These are phyloP conservation scores for Nycticryphes semicollaris DNA, from an alignment of 2,113 vertebrate species.

Conservation along the genomic window DNA sequence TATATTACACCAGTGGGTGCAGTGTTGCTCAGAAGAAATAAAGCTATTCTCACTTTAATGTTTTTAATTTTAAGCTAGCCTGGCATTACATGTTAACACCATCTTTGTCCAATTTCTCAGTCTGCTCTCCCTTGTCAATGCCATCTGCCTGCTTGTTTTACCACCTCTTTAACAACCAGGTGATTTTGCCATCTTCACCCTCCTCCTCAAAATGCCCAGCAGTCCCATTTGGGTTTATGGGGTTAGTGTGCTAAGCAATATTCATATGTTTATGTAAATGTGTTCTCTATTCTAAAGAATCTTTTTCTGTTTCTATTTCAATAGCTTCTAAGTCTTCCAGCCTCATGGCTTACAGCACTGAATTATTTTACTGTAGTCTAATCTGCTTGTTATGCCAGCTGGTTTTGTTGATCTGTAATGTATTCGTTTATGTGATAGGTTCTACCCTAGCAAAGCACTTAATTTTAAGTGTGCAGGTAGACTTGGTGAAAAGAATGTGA, in stretches of 20 bases:
- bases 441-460: slow-evolving; percentile 1
- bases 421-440: slow-evolving; percentile 19
- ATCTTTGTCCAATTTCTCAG: slow-evolving; percentile 11
- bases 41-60: neutral
- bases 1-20: neutral
- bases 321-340: neutral
- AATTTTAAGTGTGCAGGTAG: slow-evolving; percentile 20
- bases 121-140: neutral
- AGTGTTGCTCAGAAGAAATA: slow-evolving; percentile 14
- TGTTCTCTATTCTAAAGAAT: neutral
- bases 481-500: neutral
- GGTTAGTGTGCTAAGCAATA: neutral
- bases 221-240: neutral
- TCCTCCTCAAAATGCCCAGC: neutral
- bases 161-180: neutral
- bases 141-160: slow-evolving; percentile 41
- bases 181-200: neutral
- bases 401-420: slow-evolving; percentile 20
- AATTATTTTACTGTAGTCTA: neutral
- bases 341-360: neutral
- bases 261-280: neutral
- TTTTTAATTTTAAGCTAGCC: neutral
- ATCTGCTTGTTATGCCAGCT: neutral
- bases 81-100: neutral
- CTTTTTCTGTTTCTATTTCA: neutral